These are phyloP conservation scores for Colius striatus DNA, from an alignment of 2,113 vertebrate species.

Conservation along the genomic window DNA sequence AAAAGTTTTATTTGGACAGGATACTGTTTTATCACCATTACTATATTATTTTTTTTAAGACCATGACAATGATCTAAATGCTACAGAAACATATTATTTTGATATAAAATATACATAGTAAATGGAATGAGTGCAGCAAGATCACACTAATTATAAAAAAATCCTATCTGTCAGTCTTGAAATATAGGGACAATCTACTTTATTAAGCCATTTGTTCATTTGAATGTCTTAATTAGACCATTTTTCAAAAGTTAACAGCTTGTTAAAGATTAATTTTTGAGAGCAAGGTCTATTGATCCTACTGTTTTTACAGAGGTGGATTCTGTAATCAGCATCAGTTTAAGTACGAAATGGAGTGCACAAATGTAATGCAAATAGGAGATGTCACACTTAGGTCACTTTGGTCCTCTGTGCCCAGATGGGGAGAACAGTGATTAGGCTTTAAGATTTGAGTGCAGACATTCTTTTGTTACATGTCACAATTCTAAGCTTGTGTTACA, in stretches of 20 bases:
- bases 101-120: neutral
- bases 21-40: neutral
- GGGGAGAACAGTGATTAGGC: neutral
- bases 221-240: neutral
- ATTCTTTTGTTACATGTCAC: neutral
- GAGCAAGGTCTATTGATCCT: neutral
- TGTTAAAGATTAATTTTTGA: neutral
- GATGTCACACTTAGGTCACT: neutral
- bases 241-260: neutral
- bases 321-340: neutral
- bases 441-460: neutral
- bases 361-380: neutral
- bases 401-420: neutral
- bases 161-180: neutral
- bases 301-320: neutral
- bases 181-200: neutral
- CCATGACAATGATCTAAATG: neutral
- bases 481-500: no score
- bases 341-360: neutral
- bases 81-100: neutral
- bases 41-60: neutral
- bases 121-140: neutral
- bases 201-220: neutral
- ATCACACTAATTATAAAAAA: neutral
- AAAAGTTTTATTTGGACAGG: neutral